Conservation (phyloP, 1,140 invertebrate species). For the Euborellia annulipes region DNA sequence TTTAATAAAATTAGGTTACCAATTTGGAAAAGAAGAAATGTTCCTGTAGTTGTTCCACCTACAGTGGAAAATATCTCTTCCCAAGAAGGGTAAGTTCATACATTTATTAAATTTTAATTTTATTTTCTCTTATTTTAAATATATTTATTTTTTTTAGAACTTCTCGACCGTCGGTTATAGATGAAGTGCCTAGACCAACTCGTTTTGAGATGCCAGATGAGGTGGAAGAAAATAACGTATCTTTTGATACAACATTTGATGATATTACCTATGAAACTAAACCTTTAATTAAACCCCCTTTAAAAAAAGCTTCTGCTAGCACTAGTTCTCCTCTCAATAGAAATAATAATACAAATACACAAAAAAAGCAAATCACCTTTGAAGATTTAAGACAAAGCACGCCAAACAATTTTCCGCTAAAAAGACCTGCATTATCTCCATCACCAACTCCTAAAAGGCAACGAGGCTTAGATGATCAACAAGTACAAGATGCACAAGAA, state of each 20-base stretch:
- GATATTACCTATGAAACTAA: slow-evolving; percentile 52
- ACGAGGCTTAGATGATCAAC: too few species aligned
- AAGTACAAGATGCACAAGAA: too few species aligned
- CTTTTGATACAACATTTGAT: slow-evolving; percentile 34
- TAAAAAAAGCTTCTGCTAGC: too few species aligned
- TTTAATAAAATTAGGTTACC: slow-evolving; percentile 33
- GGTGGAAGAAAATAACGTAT: slow-evolving; percentile 26
- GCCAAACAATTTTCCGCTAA: too few species aligned
- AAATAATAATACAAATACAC: too few species aligned
- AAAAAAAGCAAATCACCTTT: too few species aligned
- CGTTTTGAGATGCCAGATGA: slow-evolving; percentile 54
- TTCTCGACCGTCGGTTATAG: slow-evolving; percentile 15
- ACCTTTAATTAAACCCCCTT: slow-evolving; percentile 34
- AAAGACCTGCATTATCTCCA: too few species aligned
- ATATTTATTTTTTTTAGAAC: slow-evolving; percentile 11
- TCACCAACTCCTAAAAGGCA: too few species aligned
- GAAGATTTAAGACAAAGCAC: too few species aligned
- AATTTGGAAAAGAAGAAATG: slow-evolving; percentile 37
- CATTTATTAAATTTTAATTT: too few species aligned
- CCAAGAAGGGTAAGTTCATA: too few species aligned
- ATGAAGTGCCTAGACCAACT: slow-evolving; percentile 42
- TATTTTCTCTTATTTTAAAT: slow-evolving; percentile 3
- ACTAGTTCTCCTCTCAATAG: too few species aligned
- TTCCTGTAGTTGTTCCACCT: slow-evolving; percentile 14
- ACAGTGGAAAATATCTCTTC: slow-evolving; percentile 12